Base-by-base conservation (phyloP, 1,140 invertebrate genomes). In the Lepidotrigona ventralis region DNA sequence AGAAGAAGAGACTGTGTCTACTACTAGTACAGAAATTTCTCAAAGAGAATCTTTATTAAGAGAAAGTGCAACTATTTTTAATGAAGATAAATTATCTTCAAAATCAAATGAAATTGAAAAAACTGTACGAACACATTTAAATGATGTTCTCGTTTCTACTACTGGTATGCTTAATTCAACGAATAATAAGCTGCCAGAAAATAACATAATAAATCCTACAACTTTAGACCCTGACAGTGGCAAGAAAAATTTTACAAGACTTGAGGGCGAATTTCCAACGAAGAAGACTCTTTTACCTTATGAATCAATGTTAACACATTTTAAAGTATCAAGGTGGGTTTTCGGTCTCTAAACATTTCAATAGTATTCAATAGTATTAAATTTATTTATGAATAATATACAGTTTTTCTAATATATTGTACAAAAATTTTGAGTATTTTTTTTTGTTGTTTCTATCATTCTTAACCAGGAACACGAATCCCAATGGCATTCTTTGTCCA, bases 401-500 rank as follows among this genome's bases (percentile, higher is more conserved):
- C 29, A 51, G 19, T 29, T 9, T 1, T 83, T 14, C 3, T 23
- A 11, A 56, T 58, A 39, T 53, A 56, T 66, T 15, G 19, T 66
- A 79, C 78, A 78, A 86, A 85, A 86, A 68, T 87, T 66, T 90
- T 88, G 85, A 90, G 86, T 58, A 83, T 88, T 85, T 89, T 51
- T 39, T 88, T 84, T 90, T 90, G 91, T 92, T 88, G 85, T 92
- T 90, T 91, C 88, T 90, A 75, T 89, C 85, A 80, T 87, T 90
- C 79, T 89, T 79, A 87, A 90, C 77, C 83, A 94, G 93, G 90
- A 92, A 87, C 82, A 80, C 84, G 60, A 86, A 92, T 83, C 89
- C 90, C 14, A 85, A 94, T 89, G 93, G 93, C 86, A 90, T 94
- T 78, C 90, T 94, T 71, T 94, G 94, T 83, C 94, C 94, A 1